phyloP scores from a whole-genome alignment of 2,113 vertebrate species.

The Notarius lentiginosus region DNA sequence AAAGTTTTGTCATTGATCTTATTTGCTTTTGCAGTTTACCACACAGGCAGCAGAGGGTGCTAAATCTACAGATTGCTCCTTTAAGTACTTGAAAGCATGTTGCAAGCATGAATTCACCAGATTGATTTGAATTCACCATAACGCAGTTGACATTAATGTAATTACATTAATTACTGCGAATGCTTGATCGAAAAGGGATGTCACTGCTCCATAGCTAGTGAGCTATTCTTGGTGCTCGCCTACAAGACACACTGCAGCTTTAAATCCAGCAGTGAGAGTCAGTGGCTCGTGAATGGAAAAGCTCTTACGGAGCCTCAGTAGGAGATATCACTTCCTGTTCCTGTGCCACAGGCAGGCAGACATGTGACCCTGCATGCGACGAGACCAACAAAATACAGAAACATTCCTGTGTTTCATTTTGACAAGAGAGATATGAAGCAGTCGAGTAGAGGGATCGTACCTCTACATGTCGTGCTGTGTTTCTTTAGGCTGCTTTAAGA shows the following conservation, averaged over 20 bases:
- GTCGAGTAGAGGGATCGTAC: no score
- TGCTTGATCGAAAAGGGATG: background rate
- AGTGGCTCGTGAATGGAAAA: conserved; percentile 16
- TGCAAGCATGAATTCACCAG: background rate
- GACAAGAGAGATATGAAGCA: background rate
- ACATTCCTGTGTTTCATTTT: background rate
- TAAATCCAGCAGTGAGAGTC: conserved; percentile 6
- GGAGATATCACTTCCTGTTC: conserved; percentile 25
- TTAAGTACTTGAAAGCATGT: background rate
- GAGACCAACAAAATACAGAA: background rate
- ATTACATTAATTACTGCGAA: background rate
- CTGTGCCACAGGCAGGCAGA: background rate
- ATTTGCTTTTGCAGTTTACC: background rate
- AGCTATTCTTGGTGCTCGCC: no score
- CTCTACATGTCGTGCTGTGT: background rate
- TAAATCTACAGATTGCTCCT: conserved; percentile 3
- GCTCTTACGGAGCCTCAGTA: conserved; percentile 7
- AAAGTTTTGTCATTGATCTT: background rate
- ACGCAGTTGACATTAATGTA: background rate
- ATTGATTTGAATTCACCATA: background rate
- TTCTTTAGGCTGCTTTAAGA: conserved; percentile 9
- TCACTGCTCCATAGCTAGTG: no score
- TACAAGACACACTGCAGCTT: background rate
- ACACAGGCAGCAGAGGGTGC: background rate
- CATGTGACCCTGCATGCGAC: background rate